phyloP scores from a whole-genome alignment of 2,113 vertebrate species.

The Daphoenositta chrysoptera region DNA sequence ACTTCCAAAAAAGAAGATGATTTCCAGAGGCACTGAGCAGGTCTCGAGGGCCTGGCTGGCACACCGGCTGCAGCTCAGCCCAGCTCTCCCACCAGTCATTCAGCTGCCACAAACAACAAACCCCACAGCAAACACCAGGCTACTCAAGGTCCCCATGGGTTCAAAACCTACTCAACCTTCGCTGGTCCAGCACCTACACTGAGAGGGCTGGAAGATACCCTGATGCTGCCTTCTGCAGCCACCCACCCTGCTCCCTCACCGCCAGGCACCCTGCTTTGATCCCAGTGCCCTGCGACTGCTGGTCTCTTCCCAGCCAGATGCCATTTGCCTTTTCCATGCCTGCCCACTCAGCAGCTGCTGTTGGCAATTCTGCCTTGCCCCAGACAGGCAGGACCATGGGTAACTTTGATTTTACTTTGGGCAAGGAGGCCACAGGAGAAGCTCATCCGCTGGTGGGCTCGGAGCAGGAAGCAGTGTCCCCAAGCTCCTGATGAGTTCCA shows the following conservation, averaged over 20 bases:
- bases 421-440: neutral
- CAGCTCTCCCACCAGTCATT: neutral
- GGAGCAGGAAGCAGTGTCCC: neutral
- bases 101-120: neutral
- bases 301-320: neutral
- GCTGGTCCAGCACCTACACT: neutral
- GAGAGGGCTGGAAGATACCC: neutral
- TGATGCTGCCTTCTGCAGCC: neutral
- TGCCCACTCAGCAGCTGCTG: neutral
- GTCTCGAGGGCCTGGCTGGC: neutral
- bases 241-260: neutral
- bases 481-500: slow-evolving; percentile 10
- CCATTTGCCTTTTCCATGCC: neutral
- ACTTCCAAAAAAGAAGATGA: neutral
- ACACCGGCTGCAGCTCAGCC: neutral
- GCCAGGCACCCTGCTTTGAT: neutral
- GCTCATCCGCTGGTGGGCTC: neutral
- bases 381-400: fast-evolving
- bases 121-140: neutral
- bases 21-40: neutral
- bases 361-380: neutral
- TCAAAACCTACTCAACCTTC: neutral
- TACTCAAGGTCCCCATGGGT: neutral
- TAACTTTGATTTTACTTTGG: neutral
- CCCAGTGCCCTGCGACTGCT: neutral